These are phyloP conservation scores for Osmerus mordax DNA, from an alignment of 2,113 vertebrate genomes.

Conservation along the genomic window DNA sequence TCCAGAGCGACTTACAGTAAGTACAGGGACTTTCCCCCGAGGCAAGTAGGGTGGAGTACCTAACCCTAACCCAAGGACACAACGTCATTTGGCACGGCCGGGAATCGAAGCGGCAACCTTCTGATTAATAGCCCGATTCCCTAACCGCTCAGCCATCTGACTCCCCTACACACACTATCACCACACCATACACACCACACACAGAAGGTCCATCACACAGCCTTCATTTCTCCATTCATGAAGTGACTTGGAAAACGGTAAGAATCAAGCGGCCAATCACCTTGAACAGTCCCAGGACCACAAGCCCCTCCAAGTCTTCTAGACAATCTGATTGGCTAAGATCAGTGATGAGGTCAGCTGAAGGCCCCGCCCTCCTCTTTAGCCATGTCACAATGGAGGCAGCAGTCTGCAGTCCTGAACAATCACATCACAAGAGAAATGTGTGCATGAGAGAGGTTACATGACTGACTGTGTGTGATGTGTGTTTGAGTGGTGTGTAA, in stretches of 20 bases:
- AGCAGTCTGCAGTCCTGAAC: slow-evolving; percentile 78
- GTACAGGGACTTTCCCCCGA: too few relatives aligned
- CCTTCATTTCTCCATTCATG: too few relatives aligned
- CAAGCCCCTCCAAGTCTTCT: slow-evolving; percentile 69
- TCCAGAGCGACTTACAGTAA: too few relatives aligned
- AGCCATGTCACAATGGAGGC: slow-evolving; percentile 85
- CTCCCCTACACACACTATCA: neutral
- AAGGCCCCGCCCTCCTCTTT: slow-evolving; percentile 79
- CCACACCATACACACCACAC: neutral
- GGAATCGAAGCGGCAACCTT: too few relatives aligned
- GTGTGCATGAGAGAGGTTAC: neutral
- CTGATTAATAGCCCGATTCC: too few relatives aligned
- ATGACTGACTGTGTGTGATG: neutral
- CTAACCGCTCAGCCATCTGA: too few relatives aligned
- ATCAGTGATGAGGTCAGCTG: slow-evolving; percentile 72
- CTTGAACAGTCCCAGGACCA: slow-evolving; percentile 87
- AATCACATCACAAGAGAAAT: slow-evolving; percentile 17
- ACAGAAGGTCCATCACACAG: neutral
- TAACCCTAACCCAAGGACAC: too few relatives aligned
- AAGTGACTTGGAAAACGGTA: neutral
- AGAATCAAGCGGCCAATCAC: slow-evolving; percentile 53
- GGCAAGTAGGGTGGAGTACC: too few relatives aligned
- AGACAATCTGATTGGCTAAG: slow-evolving; percentile 66
- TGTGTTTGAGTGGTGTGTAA: neutral
- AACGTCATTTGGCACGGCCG: too few relatives aligned